Percentiles rank a stretch among this genome's conserved stretches.
These are phyloP conservation scores for Chaenocephalus aceratus DNA, from an alignment of 2,113 vertebrate genomes.

Conservation along the genomic window DNA sequence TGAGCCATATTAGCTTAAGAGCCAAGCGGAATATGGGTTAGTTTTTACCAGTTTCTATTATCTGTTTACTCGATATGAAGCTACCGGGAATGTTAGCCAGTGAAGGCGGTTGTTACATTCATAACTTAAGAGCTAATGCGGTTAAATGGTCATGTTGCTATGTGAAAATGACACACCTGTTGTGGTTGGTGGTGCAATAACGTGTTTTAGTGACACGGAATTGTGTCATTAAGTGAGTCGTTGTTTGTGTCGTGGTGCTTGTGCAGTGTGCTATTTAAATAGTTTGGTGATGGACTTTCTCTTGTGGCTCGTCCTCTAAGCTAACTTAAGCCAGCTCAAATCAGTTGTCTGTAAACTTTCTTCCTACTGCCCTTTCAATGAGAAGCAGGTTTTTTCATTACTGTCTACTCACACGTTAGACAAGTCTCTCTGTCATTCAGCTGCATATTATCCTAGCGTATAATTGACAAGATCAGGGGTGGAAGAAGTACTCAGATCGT, in stretches of 20 bases:
- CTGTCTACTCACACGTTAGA: neutral
- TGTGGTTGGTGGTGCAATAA: slow-evolving; percentile 10
- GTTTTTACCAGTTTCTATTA: neutral
- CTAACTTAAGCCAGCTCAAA: slow-evolving; percentile 27
- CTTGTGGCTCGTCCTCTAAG: slow-evolving; percentile 8
- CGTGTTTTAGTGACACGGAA: neutral
- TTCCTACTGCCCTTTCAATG: neutral
- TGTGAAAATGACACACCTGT: slow-evolving; percentile 38
- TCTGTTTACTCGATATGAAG: neutral
- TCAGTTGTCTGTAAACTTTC: slow-evolving; percentile 34
- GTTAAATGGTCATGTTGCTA: neutral
- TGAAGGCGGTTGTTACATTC: fast-evolving
- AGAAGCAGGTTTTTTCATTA: neutral
- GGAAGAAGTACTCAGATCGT: too few relatives aligned
- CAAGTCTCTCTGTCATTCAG: neutral
- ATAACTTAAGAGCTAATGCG: neutral
- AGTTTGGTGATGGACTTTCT: neutral
- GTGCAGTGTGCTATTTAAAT: neutral
- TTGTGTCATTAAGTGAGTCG: neutral
- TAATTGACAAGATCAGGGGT: too few relatives aligned
- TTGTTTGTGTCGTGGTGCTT: neutral
- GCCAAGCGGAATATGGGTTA: neutral
- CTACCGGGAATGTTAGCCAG: neutral
- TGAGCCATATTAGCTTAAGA: slow-evolving; percentile 38
- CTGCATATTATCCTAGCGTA: too few relatives aligned